phyloP scores from a whole-genome alignment of 2,888 invertebrate species.

The Scaptomyza cyrtandrae region DNA sequence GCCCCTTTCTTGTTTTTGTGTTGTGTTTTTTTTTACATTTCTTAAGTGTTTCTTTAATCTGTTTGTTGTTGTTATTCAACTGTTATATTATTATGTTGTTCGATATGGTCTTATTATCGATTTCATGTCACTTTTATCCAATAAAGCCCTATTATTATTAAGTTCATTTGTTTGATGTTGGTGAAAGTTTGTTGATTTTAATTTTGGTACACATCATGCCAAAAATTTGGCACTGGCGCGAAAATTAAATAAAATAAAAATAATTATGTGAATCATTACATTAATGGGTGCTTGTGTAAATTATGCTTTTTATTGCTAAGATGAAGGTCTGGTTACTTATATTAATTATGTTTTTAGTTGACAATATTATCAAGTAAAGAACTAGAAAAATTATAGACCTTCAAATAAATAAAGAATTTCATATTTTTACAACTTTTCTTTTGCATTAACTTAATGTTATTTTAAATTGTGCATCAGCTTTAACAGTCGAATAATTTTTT shows the following conservation, averaged over 20 bases:
- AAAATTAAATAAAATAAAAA: conserved; percentile 11
- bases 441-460: background rate
- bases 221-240: conserved; percentile 16
- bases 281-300: background rate
- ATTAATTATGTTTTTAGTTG: background rate
- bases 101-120: conserved; percentile 33
- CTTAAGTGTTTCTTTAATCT: background rate
- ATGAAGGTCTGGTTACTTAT: conserved; percentile 11
- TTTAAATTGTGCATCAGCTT: background rate
- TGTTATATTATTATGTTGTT: conserved; percentile 36
- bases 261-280: conserved; percentile 23
- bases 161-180: conserved; percentile 12
- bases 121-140: conserved; percentile 34
- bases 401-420: no score
- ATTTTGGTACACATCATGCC: conserved; percentile 36
- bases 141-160: conserved; percentile 5
- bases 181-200: conserved; percentile 39
- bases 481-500: background rate
- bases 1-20: background rate
- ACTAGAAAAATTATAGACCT: no score
- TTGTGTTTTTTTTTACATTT: conserved; percentile 40
- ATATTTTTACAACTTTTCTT: background rate
- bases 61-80: conserved; percentile 28
- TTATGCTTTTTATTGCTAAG: background rate
- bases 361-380: no score